Conservation (phyloP, 2,113 vertebrate species). For the Hipposideros armiger region DNA sequence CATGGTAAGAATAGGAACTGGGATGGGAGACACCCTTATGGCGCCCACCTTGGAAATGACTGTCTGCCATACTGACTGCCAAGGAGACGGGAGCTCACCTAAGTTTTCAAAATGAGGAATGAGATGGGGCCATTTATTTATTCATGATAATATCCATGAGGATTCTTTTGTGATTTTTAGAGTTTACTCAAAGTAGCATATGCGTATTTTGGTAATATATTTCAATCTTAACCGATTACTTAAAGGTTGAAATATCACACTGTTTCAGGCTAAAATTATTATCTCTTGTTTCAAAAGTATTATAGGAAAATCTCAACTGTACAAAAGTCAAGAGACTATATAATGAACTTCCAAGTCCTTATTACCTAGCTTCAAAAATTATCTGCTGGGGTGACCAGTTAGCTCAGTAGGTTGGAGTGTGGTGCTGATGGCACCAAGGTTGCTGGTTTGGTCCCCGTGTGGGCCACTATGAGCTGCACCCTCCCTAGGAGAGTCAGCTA, state of each 20-base stretch:
- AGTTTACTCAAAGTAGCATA: neutral
- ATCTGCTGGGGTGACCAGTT: too few relatives aligned
- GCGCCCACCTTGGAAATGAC: neutral
- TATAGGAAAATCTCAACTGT: conserved; percentile 17
- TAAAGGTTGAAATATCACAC: neutral
- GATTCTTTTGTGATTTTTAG: neutral
- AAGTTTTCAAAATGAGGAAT: neutral
- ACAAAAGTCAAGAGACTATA: neutral
- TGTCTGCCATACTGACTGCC: neutral
- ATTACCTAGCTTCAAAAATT: neutral
- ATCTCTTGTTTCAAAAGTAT: neutral
- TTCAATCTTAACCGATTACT: neutral
- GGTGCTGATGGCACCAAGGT: too few relatives aligned
- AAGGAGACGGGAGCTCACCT: neutral
- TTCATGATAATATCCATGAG: neutral
- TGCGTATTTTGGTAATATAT: neutral
- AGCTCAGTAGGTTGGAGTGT: too few relatives aligned
- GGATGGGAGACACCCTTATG: fast-evolving
- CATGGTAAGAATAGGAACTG: neutral
- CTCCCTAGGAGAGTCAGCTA: too few relatives aligned
- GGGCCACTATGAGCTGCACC: too few relatives aligned
- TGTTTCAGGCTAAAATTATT: neutral
- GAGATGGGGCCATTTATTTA: neutral
- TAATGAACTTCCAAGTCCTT: neutral
- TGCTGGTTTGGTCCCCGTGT: too few relatives aligned